Evolutionary conservation across 2,113 vertebrate species (phyloP).

Genomic region (Aspiorhynchus laticeps): DNA sequence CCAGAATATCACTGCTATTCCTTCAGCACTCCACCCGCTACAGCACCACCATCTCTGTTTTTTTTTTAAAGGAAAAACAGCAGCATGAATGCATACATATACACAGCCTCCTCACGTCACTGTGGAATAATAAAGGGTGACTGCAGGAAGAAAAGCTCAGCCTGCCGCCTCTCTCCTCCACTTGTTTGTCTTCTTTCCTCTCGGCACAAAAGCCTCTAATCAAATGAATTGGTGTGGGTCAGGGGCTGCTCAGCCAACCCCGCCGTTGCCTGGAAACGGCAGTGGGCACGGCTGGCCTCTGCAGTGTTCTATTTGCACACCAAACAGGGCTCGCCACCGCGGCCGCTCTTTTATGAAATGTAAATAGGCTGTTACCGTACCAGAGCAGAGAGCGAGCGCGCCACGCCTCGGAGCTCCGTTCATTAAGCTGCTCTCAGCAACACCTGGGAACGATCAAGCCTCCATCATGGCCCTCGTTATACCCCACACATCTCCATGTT

Average conservation of each 20-base stretch:
- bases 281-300: constrained; percentile 66
- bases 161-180: constrained; percentile 10
- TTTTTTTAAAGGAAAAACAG: background rate
- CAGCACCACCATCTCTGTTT: background rate
- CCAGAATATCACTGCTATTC: constrained; percentile 70
- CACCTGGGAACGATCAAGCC: constrained; percentile 25
- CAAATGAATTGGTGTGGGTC: constrained; percentile 81
- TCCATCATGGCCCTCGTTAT: background rate
- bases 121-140: background rate
- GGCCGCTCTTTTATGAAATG: constrained; percentile 59
- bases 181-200: constrained; percentile 74
- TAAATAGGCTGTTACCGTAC: constrained; percentile 63
- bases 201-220: constrained; percentile 77
- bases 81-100: background rate
- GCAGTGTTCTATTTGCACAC: constrained; percentile 75
- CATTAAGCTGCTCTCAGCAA: constrained; percentile 23
- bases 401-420: constrained; percentile 17
- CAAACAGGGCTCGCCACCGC: constrained; percentile 68
- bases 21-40: background rate
- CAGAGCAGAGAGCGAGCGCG: background rate
- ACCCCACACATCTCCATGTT: background rate
- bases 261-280: constrained; percentile 82
- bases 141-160: constrained; percentile 17
- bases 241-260: constrained; percentile 75
- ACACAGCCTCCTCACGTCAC: constrained; percentile 7